Evolutionary conservation across 2,113 vertebrate species (phyloP).

Genomic region (Melanotaenia duboulayi): DNA sequence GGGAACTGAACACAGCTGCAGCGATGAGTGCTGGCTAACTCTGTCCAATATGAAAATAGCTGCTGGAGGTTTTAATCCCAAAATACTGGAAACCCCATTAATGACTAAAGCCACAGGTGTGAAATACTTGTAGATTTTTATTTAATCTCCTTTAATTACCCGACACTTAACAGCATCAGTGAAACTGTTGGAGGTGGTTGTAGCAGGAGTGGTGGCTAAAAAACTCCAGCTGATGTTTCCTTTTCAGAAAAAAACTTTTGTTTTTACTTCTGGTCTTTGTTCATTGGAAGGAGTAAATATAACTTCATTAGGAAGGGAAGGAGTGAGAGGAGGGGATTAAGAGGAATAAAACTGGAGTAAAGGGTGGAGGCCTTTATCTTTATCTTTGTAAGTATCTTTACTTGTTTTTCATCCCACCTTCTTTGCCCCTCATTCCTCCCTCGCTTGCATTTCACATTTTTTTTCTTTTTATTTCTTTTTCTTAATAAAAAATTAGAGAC

Average conservation of each 20-base stretch:
- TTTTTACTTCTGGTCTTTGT: slow-evolving; percentile 29
- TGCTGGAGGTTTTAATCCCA: slow-evolving; percentile 10
- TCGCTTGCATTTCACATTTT: not conserved
- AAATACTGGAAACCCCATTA: slow-evolving; percentile 11
- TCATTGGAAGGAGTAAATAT: slow-evolving; percentile 38
- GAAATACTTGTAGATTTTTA: slow-evolving; percentile 6
- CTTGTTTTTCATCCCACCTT: too few relatives aligned
- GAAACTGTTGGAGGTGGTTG: too few relatives aligned
- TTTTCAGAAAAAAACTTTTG: slow-evolving; percentile 23
- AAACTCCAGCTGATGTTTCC: not conserved
- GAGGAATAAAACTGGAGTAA: slow-evolving; percentile 20
- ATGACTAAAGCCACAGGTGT: slow-evolving; percentile 7
- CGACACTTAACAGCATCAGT: not conserved
- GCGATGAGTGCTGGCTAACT: not conserved
- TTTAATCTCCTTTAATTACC: slow-evolving; percentile 21
- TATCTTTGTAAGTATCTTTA: too few relatives aligned
- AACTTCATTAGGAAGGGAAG: slow-evolving; percentile 53
- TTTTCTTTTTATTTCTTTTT: slow-evolving; percentile 15
- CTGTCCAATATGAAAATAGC: slow-evolving; percentile 8
- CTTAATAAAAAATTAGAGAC: slow-evolving; percentile 39
- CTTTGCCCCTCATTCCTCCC: too few relatives aligned
- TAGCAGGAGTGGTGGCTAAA: too few relatives aligned
- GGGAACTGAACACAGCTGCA: slow-evolving; percentile 19
- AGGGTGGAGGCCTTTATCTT: slow-evolving; percentile 16
- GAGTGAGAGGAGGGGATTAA: slow-evolving; percentile 11